Conservation (phyloP, 1,140 invertebrate species). For the Teleopsis dalmanni region DNA sequence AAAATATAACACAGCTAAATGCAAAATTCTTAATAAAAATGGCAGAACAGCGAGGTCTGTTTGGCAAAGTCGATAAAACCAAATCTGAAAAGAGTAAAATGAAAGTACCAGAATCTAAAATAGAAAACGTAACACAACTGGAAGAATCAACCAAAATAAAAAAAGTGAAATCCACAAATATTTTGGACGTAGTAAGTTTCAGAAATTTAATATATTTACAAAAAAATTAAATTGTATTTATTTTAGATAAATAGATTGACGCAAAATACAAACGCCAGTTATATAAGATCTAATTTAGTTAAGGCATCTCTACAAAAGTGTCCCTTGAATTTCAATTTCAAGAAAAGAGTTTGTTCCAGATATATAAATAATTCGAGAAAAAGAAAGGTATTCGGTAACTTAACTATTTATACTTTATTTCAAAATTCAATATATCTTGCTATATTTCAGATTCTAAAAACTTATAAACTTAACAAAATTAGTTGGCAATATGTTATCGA, state of each 20-base stretch:
- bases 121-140: not conserved
- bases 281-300: not conserved
- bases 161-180: not conserved
- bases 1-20: constrained; percentile 64
- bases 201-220: not conserved
- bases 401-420: too few relatives aligned
- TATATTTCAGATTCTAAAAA: too few relatives aligned
- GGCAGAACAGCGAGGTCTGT: constrained; percentile 66
- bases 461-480: too few relatives aligned
- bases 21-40: constrained; percentile 73
- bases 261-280: constrained; percentile 1
- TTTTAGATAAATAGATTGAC: not conserved
- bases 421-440: too few relatives aligned
- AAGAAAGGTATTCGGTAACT: too few relatives aligned
- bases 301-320: not conserved
- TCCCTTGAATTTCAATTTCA: constrained; percentile 5
- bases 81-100: not conserved
- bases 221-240: not conserved
- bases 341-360: too few relatives aligned
- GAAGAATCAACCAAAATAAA: not conserved
- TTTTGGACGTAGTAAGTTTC: not conserved
- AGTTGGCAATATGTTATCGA: too few relatives aligned
- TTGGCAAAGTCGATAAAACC: constrained; percentile 46
- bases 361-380: too few relatives aligned
- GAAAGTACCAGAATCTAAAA: constrained; percentile 8